A percentile compares a stretch with the other conserved stretches of the same genome.
These are phyloP conservation scores for Drosophila putrida DNA, from an alignment of 2,888 invertebrate genomes.

Conservation along the genomic window DNA sequence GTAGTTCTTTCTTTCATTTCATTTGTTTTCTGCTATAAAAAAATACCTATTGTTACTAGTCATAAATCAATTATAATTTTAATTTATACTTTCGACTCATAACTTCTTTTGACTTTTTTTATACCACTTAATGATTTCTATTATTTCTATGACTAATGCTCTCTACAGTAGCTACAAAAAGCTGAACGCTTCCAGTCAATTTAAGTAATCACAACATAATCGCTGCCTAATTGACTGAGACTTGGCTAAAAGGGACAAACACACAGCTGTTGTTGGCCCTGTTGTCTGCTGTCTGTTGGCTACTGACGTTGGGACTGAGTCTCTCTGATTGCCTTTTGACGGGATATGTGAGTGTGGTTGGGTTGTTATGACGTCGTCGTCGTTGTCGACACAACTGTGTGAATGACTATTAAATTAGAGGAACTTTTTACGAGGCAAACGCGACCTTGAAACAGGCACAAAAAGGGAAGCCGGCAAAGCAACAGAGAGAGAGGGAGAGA, in stretches of 20 bases:
- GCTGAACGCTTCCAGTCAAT: background rate
- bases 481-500: background rate
- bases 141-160: too few relatives aligned
- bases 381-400: slow-evolving; percentile 27
- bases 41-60: too few relatives aligned
- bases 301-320: background rate
- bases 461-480: slow-evolving; percentile 11
- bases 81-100: too few relatives aligned
- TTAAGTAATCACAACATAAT: slow-evolving; percentile 9
- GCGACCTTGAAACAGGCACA: slow-evolving; percentile 58
- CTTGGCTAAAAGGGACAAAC: slow-evolving; percentile 6
- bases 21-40: too few relatives aligned
- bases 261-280: slow-evolving; percentile 14
- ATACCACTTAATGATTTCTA: too few relatives aligned
- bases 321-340: background rate
- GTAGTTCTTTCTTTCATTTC: too few relatives aligned
- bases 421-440: slow-evolving; percentile 63
- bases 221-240: slow-evolving; percentile 18
- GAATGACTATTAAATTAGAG: slow-evolving; percentile 64
- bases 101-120: too few relatives aligned
- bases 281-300: too few relatives aligned
- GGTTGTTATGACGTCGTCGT: slow-evolving; percentile 19
- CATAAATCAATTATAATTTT: too few relatives aligned
- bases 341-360: slow-evolving; percentile 1
- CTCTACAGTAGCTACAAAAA: background rate